Evolutionary conservation across 2,888 invertebrate species (phyloP).

Genomic region (Dolichopus griseipennis): DNA sequence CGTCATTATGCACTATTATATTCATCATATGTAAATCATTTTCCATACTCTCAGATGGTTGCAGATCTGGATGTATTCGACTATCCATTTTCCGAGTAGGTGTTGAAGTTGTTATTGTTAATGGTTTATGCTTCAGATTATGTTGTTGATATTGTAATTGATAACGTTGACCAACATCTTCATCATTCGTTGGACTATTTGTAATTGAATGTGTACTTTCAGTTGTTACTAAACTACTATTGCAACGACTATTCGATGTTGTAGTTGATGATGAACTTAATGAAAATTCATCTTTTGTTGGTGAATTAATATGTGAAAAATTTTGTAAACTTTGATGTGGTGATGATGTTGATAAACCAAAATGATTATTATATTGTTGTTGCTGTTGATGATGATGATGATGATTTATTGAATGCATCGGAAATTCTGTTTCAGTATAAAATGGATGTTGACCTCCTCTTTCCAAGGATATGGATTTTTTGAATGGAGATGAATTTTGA

Average conservation of each 20-base stretch:
- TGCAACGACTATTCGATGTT: background rate
- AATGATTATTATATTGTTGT: background rate
- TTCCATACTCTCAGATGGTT: constrained; percentile 1
- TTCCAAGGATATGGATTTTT: background rate
- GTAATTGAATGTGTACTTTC: background rate
- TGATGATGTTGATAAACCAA: background rate
- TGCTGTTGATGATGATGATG: no score
- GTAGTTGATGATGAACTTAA: background rate
- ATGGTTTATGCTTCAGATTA: no score
- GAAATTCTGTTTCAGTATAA: background rate
- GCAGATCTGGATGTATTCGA: background rate
- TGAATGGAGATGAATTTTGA: background rate
- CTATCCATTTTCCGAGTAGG: background rate
- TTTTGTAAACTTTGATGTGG: constrained; percentile 1
- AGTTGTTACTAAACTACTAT: constrained; percentile 1
- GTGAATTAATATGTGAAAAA: background rate
- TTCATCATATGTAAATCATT: background rate
- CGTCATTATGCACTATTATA: background rate
- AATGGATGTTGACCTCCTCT: background rate
- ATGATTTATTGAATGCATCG: background rate
- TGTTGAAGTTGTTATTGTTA: no score
- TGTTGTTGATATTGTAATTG: background rate
- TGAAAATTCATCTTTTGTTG: background rate
- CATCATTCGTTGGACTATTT: constrained; percentile 1
- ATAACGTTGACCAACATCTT: background rate